A percentile compares a stretch with the other conserved stretches of the same genome.
phyloP scores from a whole-genome alignment of 2,888 invertebrate species.

The Agriopis leucophaearia region DNA sequence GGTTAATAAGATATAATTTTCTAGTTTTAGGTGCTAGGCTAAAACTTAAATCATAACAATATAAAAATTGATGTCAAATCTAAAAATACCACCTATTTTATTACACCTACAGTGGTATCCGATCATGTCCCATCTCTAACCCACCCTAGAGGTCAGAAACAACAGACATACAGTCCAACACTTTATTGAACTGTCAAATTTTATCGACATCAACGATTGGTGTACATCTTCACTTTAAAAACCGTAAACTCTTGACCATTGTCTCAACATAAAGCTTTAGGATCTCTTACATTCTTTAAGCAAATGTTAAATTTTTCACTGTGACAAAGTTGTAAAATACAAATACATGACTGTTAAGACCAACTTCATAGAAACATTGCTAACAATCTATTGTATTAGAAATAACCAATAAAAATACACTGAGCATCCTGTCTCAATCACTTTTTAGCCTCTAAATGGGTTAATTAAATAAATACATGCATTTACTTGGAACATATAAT shows the following conservation, averaged over 20 bases:
- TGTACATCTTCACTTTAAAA: constrained; percentile 25
- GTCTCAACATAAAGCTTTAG: constrained; percentile 7
- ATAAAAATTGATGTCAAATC: neutral
- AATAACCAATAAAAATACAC: constrained; percentile 55
- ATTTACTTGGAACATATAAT: constrained; percentile 25
- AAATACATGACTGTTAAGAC: constrained; percentile 11
- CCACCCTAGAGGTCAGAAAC: constrained; percentile 36
- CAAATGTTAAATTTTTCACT: neutral
- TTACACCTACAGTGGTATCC: constrained; percentile 20
- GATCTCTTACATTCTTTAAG: neutral
- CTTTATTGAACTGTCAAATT: constrained; percentile 58
- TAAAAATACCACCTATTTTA: neutral
- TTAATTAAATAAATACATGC: constrained; percentile 55
- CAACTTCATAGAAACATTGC: constrained; percentile 34
- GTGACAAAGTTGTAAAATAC: constrained; percentile 8
- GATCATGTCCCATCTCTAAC: constrained; percentile 36
- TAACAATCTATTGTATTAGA: constrained; percentile 52
- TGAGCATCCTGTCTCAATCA: constrained; percentile 57
- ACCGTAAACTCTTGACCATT: neutral
- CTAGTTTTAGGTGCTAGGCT: too few relatives aligned
- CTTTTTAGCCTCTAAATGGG: constrained; percentile 64
- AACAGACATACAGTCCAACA: constrained; percentile 47
- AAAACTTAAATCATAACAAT: neutral
- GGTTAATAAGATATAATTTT: too few relatives aligned
- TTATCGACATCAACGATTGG: constrained; percentile 56